Conservation (phyloP, 2,113 vertebrate genomes). For the Indicator maculatus region DNA sequence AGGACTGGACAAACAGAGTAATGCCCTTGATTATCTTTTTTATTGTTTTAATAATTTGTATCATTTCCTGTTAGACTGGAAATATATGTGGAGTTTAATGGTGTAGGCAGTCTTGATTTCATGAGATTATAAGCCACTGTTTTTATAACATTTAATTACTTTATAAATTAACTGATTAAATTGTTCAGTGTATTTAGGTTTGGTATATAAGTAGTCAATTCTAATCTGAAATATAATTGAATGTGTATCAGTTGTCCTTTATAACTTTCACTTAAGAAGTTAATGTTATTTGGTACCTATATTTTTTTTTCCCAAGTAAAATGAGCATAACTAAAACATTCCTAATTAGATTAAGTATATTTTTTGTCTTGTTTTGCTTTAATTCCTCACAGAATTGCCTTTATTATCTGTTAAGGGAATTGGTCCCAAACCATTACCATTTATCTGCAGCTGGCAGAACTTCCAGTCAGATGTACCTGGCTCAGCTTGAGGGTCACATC, state of each 20-base stretch:
- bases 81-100: not conserved
- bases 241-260: not conserved
- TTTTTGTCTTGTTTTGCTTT: not conserved
- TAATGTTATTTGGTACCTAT: not conserved
- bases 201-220: not conserved
- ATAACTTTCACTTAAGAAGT: not conserved
- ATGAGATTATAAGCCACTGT: not conserved
- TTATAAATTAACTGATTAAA: not conserved
- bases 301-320: not conserved
- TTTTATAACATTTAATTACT: conserved; percentile 10
- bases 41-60: not conserved
- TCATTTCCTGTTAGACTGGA: not conserved
- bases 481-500: too few relatives aligned
- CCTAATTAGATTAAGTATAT: not conserved
- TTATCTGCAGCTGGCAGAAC: not conserved
- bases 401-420: not conserved
- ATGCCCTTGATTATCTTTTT: not conserved
- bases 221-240: not conserved
- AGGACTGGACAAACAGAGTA: not conserved
- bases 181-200: not conserved
- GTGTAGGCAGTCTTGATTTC: not conserved
- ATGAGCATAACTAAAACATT: not conserved
- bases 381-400: not conserved
- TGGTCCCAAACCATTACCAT: not conserved
- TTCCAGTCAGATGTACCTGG: not conserved